phyloP scores from a whole-genome alignment of 2,113 vertebrate species.

The Egretta garzetta region DNA sequence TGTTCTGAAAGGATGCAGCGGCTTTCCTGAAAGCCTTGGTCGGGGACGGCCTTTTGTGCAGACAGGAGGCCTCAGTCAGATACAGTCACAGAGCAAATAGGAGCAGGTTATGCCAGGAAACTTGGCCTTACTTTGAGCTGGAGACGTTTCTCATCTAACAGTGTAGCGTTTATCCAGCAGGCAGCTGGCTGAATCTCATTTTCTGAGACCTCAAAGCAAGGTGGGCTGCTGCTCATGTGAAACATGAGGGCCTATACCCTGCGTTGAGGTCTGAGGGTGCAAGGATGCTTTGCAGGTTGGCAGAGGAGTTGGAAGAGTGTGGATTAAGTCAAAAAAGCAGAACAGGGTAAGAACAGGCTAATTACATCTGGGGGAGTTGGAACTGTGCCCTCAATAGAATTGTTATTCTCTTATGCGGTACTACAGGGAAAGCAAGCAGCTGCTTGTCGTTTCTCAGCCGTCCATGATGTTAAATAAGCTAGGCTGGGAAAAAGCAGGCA shows the following conservation, averaged over 20 bases:
- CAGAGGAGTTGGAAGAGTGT: not conserved
- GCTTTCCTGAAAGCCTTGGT: conserved; percentile 29
- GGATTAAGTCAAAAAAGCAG: not conserved
- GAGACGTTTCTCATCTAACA: not conserved
- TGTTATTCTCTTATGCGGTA: not conserved
- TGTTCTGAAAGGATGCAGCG: not conserved
- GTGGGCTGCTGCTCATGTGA: not conserved
- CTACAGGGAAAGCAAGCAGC: not conserved
- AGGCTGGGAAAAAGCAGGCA: not conserved
- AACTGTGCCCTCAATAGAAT: not conserved
- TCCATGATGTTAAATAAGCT: not conserved
- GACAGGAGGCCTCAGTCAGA: not conserved
- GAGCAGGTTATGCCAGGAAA: not conserved
- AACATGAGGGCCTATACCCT: not conserved
- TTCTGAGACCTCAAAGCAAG: not conserved
- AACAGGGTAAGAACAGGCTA: not conserved
- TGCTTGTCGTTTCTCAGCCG: accelerated
- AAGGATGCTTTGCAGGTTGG: not conserved
- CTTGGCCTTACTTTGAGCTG: not conserved
- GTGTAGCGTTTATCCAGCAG: not conserved
- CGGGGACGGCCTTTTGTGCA: not conserved
- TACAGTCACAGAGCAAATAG: conserved; percentile 27
- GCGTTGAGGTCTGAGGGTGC: not conserved
- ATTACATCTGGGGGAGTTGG: not conserved
- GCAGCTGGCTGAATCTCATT: not conserved